phyloP scores from a whole-genome alignment of 1,140 invertebrate genomes.

The Thereuonema tuberculata region DNA sequence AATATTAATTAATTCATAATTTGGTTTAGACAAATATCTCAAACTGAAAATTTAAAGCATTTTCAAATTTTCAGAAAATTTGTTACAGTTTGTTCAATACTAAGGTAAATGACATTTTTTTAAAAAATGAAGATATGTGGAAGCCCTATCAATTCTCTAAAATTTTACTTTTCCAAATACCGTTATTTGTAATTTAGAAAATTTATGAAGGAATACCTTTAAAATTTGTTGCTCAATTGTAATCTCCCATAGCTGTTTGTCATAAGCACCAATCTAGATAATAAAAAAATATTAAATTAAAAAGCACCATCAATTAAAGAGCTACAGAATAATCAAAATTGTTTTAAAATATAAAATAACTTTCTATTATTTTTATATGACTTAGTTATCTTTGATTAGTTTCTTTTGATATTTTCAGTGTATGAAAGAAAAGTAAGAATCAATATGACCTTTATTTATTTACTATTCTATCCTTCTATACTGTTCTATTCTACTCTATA shows the following conservation, averaged over 20 bases:
- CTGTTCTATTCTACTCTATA: no score
- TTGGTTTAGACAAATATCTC: no score
- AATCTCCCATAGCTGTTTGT: conserved; percentile 92
- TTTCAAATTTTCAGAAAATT: no score
- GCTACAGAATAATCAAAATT: background rate
- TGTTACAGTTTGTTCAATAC: no score
- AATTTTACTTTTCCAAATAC: no score
- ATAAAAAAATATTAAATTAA: background rate
- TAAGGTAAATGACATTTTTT: no score
- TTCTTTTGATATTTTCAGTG: background rate
- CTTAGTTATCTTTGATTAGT: background rate
- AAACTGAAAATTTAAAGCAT: no score
- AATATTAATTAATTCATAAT: no score
- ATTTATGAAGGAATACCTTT: conserved; percentile 23
- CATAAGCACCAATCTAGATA: conserved; percentile 75
- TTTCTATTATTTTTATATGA: background rate
- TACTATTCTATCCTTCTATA: no score
- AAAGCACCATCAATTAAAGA: background rate
- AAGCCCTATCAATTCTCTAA: no score
- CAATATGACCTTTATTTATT: background rate
- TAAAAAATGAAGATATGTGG: no score
- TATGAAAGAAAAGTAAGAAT: background rate
- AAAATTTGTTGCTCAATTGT: conserved; percentile 79
- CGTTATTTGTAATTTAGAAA: no score
- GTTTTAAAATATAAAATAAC: background rate